Evolutionary conservation across 92 coral and sea anemone species (phyloP).

Genomic region (Epizoanthus rinbou): DNA sequence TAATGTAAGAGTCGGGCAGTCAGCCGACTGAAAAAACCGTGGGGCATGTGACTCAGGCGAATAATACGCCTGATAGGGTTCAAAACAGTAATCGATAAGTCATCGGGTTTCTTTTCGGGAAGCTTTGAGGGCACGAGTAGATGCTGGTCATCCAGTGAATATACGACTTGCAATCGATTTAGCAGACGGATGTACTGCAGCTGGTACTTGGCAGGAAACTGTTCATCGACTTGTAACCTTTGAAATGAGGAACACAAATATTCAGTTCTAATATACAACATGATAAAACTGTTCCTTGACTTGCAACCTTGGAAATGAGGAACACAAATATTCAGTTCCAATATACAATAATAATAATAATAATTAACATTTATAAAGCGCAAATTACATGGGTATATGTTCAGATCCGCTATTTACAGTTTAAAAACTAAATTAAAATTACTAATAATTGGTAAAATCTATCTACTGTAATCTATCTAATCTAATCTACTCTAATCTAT

Average conservation of each 20-base stretch:
- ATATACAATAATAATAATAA: too few species aligned
- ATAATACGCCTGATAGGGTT: constrained; percentile 58
- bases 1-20: constrained; percentile 62
- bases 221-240: constrained; percentile 36
- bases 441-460: too few species aligned
- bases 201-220: constrained; percentile 52
- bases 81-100: background rate
- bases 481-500: too few species aligned
- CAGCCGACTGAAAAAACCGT: constrained; percentile 71
- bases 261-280: too few species aligned
- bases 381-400: too few species aligned
- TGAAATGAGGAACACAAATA: background rate
- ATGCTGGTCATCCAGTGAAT: constrained; percentile 48
- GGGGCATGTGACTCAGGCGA: constrained; percentile 46
- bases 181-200: constrained; percentile 62
- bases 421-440: too few species aligned
- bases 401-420: too few species aligned
- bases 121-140: constrained; percentile 74
- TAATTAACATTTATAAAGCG: too few species aligned
- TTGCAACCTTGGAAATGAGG: constrained; percentile 3
- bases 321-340: too few species aligned
- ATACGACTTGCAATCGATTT: constrained; percentile 65
- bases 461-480: too few species aligned
- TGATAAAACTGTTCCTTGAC: constrained; percentile 34
- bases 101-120: constrained; percentile 54